These are phyloP conservation scores for Eueides isabella DNA, from an alignment of 1,140 invertebrate species.

Conservation along the genomic window DNA sequence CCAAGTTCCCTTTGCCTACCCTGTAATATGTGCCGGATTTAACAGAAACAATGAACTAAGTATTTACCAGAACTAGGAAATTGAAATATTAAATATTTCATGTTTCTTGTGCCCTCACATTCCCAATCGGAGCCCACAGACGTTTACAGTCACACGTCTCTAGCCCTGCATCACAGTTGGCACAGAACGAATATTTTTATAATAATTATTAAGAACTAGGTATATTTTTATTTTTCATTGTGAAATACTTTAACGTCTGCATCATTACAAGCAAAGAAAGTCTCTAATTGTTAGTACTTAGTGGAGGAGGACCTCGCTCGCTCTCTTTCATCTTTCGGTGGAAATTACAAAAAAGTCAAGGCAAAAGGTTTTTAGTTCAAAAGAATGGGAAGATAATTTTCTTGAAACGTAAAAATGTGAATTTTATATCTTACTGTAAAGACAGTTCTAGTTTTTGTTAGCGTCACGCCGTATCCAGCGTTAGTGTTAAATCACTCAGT, in stretches of 20 bases:
- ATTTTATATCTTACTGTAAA: not conserved
- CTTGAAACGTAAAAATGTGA: not conserved
- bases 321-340: constrained; percentile 9
- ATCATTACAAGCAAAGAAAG: constrained; percentile 8
- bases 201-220: not conserved
- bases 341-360: not conserved
- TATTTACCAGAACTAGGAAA: too few species aligned
- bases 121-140: too few species aligned
- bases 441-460: not conserved
- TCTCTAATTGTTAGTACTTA: constrained; percentile 13
- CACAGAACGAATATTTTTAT: too few species aligned
- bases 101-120: too few species aligned
- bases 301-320: constrained; percentile 1
- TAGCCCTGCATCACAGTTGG: too few species aligned
- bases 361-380: constrained; percentile 3
- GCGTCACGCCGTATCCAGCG: too few species aligned
- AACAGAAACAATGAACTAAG: too few species aligned
- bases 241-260: not conserved
- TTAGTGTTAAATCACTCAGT: too few species aligned
- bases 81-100: too few species aligned
- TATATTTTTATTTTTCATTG: not conserved
- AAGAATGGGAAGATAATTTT: not conserved
- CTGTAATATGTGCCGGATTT: too few species aligned
- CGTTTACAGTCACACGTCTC: too few species aligned
- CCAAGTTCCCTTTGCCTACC: too few species aligned